These are phyloP conservation scores for Heliangelus exortis DNA, from an alignment of 2,797 vertebrate species.

Conservation along the genomic window DNA sequence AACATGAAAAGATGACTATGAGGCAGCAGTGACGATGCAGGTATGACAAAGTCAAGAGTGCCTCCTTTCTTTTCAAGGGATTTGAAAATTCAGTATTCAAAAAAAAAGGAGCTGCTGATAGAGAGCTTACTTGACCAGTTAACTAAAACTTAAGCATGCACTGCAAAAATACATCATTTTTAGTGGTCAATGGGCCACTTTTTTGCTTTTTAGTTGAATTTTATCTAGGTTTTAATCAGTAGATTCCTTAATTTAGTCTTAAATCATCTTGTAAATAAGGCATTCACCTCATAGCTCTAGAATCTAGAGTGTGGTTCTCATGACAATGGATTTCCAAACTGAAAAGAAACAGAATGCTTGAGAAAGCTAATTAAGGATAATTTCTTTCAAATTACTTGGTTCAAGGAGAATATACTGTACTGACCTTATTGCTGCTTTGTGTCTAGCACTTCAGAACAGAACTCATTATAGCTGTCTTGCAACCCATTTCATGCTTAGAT, in stretches of 20 bases:
- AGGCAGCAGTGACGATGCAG: neutral
- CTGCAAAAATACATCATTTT: neutral
- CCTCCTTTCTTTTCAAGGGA: neutral
- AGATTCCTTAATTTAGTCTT: neutral
- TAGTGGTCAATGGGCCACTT: neutral
- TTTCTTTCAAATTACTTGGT: neutral
- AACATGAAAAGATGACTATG: neutral
- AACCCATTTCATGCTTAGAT: neutral
- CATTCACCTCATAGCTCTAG: neutral
- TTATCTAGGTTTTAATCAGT: neutral
- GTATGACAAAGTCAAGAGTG: neutral
- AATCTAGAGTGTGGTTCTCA: neutral
- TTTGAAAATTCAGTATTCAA: neutral
- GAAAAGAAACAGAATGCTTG: neutral
- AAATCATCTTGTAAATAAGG: neutral
- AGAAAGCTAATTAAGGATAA: neutral
- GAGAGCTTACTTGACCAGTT: neutral
- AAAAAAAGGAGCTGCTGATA: neutral
- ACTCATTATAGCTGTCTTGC: neutral
- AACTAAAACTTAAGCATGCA: neutral
- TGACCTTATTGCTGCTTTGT: neutral
- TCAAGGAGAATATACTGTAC: accelerated
- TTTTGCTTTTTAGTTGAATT: neutral
- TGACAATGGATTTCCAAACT: neutral
- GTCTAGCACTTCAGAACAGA: neutral